Conservation (phyloP, 2,113 vertebrate genomes). For the Elanoides forficatus region DNA sequence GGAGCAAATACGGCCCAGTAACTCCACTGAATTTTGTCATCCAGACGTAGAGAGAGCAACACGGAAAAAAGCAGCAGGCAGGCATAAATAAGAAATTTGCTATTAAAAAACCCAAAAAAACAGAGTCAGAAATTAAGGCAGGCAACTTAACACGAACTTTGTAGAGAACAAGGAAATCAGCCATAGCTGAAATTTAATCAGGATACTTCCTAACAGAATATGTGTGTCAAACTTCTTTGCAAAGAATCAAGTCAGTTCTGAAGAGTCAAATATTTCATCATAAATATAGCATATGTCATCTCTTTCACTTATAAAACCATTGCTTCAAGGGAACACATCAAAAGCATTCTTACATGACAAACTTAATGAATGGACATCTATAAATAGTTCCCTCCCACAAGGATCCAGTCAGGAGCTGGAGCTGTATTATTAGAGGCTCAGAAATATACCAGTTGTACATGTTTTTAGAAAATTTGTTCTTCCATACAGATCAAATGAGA, state of each 20-base stretch:
- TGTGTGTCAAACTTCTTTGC: rapidly evolving
- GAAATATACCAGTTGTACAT: background rate
- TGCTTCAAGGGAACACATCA: background rate
- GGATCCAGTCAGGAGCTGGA: background rate
- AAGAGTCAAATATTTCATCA: background rate
- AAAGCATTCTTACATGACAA: slow-evolving; percentile 1
- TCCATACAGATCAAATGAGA: background rate
- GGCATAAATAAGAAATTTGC: slow-evolving; percentile 98
- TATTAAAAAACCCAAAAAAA: slow-evolving; percentile 40
- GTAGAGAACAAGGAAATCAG: background rate
- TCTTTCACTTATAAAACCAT: background rate
- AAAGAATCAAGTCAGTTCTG: background rate
- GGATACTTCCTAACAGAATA: background rate
- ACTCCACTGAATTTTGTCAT: slow-evolving; percentile 95
- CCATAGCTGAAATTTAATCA: background rate
- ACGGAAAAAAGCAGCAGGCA: slow-evolving; percentile 97
- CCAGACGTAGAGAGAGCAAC: slow-evolving; percentile 89
- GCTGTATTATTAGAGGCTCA: background rate
- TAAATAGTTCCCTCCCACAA: background rate
- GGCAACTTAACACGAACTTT: background rate
- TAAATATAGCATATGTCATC: background rate
- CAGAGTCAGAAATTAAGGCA: background rate
- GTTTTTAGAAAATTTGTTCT: background rate
- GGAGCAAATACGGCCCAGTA: slow-evolving; percentile 98
- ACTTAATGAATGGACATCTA: background rate